Evolutionary conservation across 23 tunicate species (phyloP).

Genomic region (Oikopleura vanhoeffeni): DNA sequence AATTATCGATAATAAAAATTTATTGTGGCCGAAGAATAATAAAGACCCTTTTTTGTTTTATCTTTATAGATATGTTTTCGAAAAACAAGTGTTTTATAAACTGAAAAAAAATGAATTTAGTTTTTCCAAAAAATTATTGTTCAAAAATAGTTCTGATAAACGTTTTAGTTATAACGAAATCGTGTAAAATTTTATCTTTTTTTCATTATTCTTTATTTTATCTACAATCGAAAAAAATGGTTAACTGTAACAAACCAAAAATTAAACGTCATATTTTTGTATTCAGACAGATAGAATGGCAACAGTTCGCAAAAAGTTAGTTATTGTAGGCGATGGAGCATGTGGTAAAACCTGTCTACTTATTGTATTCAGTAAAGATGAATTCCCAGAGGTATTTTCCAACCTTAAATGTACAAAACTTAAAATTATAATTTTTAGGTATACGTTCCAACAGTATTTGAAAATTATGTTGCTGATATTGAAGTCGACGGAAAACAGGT

Average conservation of each 20-base stretch:
- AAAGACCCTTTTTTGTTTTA: too few species aligned
- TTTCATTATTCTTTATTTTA: neutral
- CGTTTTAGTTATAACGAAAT: too few species aligned
- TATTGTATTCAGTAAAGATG: conserved; percentile 95
- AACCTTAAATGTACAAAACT: neutral
- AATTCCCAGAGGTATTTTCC: conserved; percentile 63
- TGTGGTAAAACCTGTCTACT: conserved; percentile 98
- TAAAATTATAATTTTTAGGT: conserved; percentile 17
- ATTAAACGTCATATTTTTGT: neutral
- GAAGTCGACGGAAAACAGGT: conserved; percentile 97
- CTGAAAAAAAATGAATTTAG: too few species aligned
- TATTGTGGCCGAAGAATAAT: too few species aligned
- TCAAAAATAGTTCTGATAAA: too few species aligned
- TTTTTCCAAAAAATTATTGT: too few species aligned
- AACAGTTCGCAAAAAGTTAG: conserved; percentile 83
- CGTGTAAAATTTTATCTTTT: neutral
- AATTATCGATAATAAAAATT: too few species aligned
- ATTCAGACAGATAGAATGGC: conserved; percentile 28
- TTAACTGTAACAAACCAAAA: neutral
- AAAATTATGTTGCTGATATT: conserved; percentile 97
- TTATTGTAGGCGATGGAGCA: conserved; percentile 99
- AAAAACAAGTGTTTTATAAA: too few species aligned
- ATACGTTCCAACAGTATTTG: conserved; percentile 99
- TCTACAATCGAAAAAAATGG: neutral
- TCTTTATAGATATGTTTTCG: too few species aligned